Conservation (phyloP, 2,113 vertebrate species). For the Nyctereutes procyonoides region DNA sequence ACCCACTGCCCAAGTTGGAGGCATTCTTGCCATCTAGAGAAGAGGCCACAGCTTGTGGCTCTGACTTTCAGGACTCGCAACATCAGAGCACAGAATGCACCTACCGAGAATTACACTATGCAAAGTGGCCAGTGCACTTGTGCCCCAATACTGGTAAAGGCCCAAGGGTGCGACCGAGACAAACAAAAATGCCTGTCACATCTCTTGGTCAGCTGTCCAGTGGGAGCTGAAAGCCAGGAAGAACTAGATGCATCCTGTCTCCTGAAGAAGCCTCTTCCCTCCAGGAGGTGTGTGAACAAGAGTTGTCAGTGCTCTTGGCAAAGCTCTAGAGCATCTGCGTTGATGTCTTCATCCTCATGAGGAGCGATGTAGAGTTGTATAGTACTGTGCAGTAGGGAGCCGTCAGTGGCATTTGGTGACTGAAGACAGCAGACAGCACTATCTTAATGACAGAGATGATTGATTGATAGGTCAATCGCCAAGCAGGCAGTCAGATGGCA, state of each 20-base stretch:
- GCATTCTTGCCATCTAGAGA: neutral
- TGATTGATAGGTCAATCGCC: neutral
- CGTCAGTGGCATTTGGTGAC: neutral
- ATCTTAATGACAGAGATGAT: neutral
- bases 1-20: neutral
- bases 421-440: neutral
- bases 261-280: accelerated
- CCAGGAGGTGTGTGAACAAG: accelerated
- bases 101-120: accelerated
- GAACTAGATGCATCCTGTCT: accelerated
- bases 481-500: neutral
- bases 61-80: neutral
- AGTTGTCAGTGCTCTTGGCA: neutral
- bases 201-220: neutral
- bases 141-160: neutral
- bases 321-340: neutral
- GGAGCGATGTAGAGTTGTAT: accelerated
- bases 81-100: neutral
- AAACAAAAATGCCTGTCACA: neutral
- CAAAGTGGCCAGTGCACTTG: neutral
- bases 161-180: neutral
- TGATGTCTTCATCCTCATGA: neutral
- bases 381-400: accelerated
- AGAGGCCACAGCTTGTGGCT: neutral
- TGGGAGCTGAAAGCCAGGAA: neutral